These are phyloP conservation scores for Junonia oenone DNA, from an alignment of 2,888 invertebrate genomes.

Conservation along the genomic window DNA sequence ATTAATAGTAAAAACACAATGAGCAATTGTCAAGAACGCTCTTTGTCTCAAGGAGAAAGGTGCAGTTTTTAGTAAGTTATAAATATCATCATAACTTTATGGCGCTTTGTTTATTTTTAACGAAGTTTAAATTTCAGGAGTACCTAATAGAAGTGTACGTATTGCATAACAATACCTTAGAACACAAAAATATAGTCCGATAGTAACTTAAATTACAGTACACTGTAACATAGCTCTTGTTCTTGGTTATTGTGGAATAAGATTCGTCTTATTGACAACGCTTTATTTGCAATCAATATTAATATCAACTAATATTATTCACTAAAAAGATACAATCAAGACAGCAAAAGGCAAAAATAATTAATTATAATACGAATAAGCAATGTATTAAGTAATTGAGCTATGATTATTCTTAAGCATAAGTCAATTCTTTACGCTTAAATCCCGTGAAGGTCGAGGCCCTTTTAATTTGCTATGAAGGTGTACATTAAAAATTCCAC, in stretches of 20 bases:
- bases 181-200: too few relatives aligned
- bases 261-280: too few relatives aligned
- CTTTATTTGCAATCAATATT: too few relatives aligned
- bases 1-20: conserved; percentile 11
- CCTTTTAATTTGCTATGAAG: neutral
- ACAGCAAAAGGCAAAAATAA: too few relatives aligned
- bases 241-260: too few relatives aligned
- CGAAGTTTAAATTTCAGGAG: neutral
- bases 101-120: conserved; percentile 14
- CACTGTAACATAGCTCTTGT: too few relatives aligned
- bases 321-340: too few relatives aligned
- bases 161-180: neutral
- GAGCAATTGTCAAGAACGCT: conserved; percentile 13
- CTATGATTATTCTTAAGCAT: too few relatives aligned
- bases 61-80: conserved; percentile 5
- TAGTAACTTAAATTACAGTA: too few relatives aligned
- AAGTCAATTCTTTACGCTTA: neutral
- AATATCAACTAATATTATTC: too few relatives aligned
- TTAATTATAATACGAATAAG: too few relatives aligned
- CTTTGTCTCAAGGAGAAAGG: conserved; percentile 20
- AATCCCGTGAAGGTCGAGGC: conserved; percentile 6
- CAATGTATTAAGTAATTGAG: too few relatives aligned
- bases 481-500: neutral
- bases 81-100: conserved; percentile 15
- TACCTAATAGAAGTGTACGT: neutral